phyloP scores from a whole-genome alignment of 2,113 vertebrate species.

The Neodon shergylaensis region DNA sequence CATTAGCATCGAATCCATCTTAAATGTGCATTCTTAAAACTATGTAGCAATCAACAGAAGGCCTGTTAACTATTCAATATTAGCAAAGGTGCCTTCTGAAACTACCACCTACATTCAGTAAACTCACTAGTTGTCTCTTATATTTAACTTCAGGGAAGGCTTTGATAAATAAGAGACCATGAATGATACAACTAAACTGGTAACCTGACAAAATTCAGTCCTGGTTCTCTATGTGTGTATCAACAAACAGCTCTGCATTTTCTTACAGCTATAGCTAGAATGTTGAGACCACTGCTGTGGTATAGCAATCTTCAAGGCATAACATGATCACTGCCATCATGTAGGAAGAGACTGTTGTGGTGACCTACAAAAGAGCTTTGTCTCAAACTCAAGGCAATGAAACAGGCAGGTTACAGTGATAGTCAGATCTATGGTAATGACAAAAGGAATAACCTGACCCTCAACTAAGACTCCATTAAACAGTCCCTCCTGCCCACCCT shows the following conservation, averaged over 20 bases:
- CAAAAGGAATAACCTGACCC: neutral
- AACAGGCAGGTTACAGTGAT: neutral
- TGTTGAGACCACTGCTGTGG: neutral
- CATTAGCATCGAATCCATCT: neutral
- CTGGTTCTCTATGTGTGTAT: neutral
- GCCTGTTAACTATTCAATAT: neutral
- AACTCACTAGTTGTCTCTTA: conserved; percentile 9
- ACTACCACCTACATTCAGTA: conserved; percentile 2
- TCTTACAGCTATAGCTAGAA: neutral
- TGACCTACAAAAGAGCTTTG: neutral
- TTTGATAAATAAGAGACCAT: neutral
- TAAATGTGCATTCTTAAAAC: neutral
- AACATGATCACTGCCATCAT: neutral
- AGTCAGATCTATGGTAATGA: neutral
- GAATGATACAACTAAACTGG: neutral
- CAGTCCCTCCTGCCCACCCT: neutral
- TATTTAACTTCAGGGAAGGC: neutral
- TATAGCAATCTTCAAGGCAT: neutral
- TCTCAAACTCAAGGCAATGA: neutral
- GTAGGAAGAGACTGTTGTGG: neutral
- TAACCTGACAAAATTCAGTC: neutral
- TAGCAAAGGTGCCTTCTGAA: neutral
- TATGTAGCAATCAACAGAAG: neutral
- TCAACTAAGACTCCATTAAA: neutral
- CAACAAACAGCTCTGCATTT: neutral